Percentiles rank a stretch among this genome's conserved stretches.
Conservation (phyloP, 2,113 vertebrate genomes). For the Cinclus mexicanus region DNA sequence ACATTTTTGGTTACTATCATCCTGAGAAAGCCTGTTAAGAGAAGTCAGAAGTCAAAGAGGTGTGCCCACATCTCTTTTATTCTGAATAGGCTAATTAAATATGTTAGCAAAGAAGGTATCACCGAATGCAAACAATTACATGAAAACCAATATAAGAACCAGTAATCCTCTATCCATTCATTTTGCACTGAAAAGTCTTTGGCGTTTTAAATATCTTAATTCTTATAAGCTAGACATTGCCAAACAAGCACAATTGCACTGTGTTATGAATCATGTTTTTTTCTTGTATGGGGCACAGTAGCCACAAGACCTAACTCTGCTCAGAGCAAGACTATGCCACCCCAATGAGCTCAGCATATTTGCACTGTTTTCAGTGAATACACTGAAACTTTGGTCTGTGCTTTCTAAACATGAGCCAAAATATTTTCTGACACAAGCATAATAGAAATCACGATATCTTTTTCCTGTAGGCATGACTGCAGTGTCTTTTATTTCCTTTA, state of each 20-base stretch:
- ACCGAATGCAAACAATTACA: neutral
- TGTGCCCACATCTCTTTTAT: neutral
- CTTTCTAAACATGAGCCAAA: neutral
- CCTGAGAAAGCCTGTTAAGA: neutral
- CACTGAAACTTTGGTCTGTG: neutral
- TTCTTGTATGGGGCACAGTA: neutral
- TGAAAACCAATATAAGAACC: neutral
- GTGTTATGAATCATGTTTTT: neutral
- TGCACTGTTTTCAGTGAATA: neutral
- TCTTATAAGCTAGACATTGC: neutral
- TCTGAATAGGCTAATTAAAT: neutral
- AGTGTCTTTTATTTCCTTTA: neutral
- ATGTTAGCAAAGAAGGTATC: neutral
- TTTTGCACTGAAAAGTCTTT: neutral
- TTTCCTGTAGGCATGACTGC: neutral
- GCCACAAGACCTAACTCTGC: neutral
- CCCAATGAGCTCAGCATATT: neutral
- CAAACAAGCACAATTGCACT: neutral
- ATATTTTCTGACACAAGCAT: neutral
- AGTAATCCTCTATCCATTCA: neutral
- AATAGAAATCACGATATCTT: neutral
- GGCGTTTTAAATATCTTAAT: neutral
- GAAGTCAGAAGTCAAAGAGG: neutral
- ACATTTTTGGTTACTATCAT: neutral
- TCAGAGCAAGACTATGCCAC: neutral